These are phyloP conservation scores for Nesidiocoris tenuis DNA, from an alignment of 2,888 invertebrate genomes.

Conservation along the genomic window DNA sequence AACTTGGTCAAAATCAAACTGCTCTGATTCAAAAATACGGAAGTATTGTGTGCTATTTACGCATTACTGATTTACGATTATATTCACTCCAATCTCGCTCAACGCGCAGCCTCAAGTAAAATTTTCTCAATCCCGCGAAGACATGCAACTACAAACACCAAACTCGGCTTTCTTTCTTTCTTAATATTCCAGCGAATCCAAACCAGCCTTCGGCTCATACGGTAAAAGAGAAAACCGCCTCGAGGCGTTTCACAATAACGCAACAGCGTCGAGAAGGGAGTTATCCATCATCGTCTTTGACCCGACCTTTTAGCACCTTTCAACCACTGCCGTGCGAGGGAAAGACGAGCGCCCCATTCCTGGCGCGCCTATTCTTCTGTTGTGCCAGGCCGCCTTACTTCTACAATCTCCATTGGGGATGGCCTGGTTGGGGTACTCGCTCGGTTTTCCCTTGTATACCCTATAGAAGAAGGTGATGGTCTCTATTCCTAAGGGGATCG, in stretches of 20 bases:
- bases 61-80: no score
- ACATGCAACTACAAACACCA: no score
- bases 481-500: neutral
- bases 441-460: neutral
- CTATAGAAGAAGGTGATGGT: neutral
- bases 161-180: no score
- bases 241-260: neutral
- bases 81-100: no score
- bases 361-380: neutral
- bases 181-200: no score
- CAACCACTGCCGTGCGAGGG: neutral
- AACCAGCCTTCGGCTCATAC: neutral
- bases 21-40: no score
- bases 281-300: slow-evolving; percentile 33
- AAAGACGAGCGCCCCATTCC: neutral
- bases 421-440: neutral
- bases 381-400: neutral
- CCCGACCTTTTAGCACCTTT: slow-evolving; percentile 34
- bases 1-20: no score
- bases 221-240: neutral
- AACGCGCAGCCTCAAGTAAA: no score
- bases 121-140: no score
- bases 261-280: neutral
- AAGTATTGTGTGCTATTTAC: no score
- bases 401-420: neutral